A percentile compares a stretch with the other conserved stretches of the same genome.
phyloP scores from a whole-genome alignment of 2,113 vertebrate species.

The Labeo catla region DNA sequence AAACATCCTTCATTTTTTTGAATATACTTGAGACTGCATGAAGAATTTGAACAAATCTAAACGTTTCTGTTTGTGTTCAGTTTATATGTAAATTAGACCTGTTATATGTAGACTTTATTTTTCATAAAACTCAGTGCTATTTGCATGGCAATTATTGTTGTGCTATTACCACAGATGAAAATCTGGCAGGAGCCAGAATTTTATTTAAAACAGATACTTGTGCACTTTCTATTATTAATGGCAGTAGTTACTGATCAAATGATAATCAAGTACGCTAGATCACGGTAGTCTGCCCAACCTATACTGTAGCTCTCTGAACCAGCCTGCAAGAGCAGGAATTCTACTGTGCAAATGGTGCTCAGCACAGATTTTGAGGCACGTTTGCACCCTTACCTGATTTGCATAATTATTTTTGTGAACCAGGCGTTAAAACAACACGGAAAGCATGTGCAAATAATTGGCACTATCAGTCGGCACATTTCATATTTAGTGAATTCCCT shows the following conservation, averaged over 20 bases:
- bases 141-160: not conserved
- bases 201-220: not conserved
- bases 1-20: not conserved
- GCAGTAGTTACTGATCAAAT: not conserved
- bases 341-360: not conserved
- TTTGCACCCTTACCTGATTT: not conserved
- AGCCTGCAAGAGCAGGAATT: not conserved
- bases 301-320: not conserved
- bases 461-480: not conserved
- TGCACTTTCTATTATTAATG: not conserved
- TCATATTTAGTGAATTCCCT: not conserved
- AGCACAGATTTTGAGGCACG: not conserved
- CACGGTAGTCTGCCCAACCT: not conserved
- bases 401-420: constrained; percentile 8
- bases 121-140: not conserved
- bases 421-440: not conserved
- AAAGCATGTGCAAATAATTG: constrained; percentile 10
- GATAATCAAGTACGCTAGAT: not conserved
- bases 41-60: not conserved
- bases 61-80: not conserved
- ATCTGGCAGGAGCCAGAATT: not conserved
- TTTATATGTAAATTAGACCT: not conserved
- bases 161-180: not conserved
- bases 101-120: not conserved
- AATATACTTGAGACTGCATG: not conserved